Percentiles rank a stretch among this genome's conserved stretches.
Conservation (phyloP, 2,113 vertebrate species). For the Bubo blakistoni region DNA sequence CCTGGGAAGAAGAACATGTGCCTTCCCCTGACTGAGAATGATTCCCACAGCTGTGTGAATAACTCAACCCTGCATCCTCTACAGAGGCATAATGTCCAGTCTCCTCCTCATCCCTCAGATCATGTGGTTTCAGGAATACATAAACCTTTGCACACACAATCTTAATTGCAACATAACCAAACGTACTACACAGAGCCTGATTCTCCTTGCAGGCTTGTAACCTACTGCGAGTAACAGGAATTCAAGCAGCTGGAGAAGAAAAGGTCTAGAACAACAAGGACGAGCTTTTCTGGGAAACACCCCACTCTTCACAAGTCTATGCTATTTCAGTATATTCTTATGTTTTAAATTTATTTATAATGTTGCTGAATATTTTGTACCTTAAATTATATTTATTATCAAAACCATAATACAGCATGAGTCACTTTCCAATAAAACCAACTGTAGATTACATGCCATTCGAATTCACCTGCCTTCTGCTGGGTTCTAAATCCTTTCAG, state of each 20-base stretch:
- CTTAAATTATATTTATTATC: constrained; percentile 61
- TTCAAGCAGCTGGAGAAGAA: neutral
- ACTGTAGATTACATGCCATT: constrained; percentile 56
- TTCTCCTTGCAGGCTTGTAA: neutral
- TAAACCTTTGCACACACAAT: neutral
- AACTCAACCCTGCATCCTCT: neutral
- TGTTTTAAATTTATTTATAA: constrained; percentile 57
- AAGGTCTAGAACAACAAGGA: neutral
- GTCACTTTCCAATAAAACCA: constrained; percentile 69
- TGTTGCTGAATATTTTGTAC: constrained; percentile 46
- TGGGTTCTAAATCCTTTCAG: constrained; percentile 73
- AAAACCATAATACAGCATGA: constrained; percentile 65
- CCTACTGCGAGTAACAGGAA: neutral
- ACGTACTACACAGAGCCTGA: neutral
- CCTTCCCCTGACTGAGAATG: neutral
- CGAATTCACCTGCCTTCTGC: constrained; percentile 63
- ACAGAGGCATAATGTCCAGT: neutral
- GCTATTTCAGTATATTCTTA: constrained; percentile 1
- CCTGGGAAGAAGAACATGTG: neutral
- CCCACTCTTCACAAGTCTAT: neutral
- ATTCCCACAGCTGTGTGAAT: neutral
- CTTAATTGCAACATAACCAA: neutral
- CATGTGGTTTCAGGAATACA: neutral
- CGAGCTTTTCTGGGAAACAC: neutral
- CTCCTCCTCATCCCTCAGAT: neutral